A percentile compares a stretch with the other conserved stretches of the same genome.
Evolutionary conservation across 2,888 invertebrate genomes (phyloP).

Genomic region (Drosophila demipolita): DNA sequence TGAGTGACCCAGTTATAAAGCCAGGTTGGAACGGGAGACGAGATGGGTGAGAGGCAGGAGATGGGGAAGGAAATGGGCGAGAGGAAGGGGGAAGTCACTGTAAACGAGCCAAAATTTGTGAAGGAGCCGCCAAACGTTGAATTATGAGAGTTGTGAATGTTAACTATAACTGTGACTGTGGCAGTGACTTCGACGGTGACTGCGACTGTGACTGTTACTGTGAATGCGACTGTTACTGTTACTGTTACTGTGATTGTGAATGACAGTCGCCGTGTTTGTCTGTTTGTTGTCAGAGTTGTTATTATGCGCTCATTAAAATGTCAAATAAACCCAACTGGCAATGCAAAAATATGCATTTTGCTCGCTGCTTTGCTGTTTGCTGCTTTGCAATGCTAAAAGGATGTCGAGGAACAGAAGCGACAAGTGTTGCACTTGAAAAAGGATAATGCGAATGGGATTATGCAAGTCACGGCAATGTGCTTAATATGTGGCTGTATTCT

Average conservation of each 20-base stretch:
- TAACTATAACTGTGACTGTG: constrained; percentile 29
- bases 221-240: constrained; percentile 5
- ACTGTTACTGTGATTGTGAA: constrained; percentile 24
- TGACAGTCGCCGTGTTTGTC: constrained; percentile 18
- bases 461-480: constrained; percentile 27
- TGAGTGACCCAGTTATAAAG: constrained; percentile 76
- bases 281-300: constrained; percentile 37
- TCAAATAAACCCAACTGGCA: constrained; percentile 73
- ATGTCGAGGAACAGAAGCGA: constrained; percentile 12
- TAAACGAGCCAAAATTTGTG: constrained; percentile 43
- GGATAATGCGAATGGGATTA: constrained; percentile 53
- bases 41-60: neutral
- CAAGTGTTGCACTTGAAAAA: constrained; percentile 58
- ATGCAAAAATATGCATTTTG: constrained; percentile 62
- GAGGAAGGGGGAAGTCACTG: neutral
- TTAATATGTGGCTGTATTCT: constrained; percentile 14
- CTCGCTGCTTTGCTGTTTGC: constrained; percentile 1
- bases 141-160: constrained; percentile 41
- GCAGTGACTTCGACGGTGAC: constrained; percentile 18
- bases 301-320: constrained; percentile 81
- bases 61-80: neutral
- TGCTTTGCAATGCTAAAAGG: neutral
- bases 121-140: constrained; percentile 34
- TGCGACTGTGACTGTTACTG: constrained; percentile 1
- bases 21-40: neutral